Evolutionary conservation across 2,888 invertebrate species (phyloP), one percentile per base, ranked within the genome.

Genomic region (Cryptocheilus praepositus): DNA sequence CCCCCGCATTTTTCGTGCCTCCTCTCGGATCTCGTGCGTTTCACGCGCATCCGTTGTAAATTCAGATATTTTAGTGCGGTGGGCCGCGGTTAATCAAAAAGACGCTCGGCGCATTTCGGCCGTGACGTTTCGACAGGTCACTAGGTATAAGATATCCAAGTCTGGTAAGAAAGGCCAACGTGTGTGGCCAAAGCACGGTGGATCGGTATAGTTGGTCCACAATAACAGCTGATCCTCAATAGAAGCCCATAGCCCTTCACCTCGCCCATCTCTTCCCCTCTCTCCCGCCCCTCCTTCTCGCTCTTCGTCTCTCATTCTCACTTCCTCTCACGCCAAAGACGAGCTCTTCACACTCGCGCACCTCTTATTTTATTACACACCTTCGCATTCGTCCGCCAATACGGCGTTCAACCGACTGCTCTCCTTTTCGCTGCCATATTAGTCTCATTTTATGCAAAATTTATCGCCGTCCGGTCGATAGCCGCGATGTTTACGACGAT

Each of bases 211-310:
- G 72, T 74, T 77, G 76, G 74, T 72, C 74, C 74, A 74, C 74
- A 80, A 79, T 73, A 79, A 81, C 77, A 79, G 80, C 80, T 78
- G 77, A 79, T 76, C 76, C 72, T 77, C 76, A 73, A 79, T 78
- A 75, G 76, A 73, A 79, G 71, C 71, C 74, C 62, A 44, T 57
- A 78, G 71, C 70, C 71, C 62, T 52, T 60, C 60, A 43, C 44
- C 53, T 44, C 25, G 51, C 16, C 36, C 16, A 5, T 25, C 51
- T 61, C 43, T 19, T 8, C 13, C 53, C 15, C 16, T 22, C 61
- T 61, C 61, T 7, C 21, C 19, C 52, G 44, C 63, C 57, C 28
- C 43, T 56, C 59, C 18, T 25, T 43, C 49, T 16, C 7, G 46
- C 28, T n/a, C 25, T 46, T 36, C 15, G 21, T 46, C 19, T n/a